Percentiles rank a stretch among this genome's conserved stretches.
Conservation (phyloP, 37 sponge, comb jelly and placozoan genomes). For the Spongilla lacustris region DNA sequence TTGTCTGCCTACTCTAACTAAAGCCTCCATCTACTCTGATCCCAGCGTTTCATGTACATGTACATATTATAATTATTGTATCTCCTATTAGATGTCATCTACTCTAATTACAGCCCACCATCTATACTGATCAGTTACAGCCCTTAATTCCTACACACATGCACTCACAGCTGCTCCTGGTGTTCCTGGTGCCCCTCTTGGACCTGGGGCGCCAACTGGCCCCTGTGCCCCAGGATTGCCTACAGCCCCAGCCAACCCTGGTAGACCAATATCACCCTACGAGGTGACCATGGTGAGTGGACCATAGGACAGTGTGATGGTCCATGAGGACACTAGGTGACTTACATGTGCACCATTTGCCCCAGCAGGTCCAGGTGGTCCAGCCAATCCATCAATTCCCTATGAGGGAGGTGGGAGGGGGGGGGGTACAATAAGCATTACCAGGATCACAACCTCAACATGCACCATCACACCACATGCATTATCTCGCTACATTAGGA, state of each 20-base stretch:
- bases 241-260: constrained; percentile 40
- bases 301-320: no score
- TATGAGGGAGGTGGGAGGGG: neutral
- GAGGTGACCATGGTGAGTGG: neutral
- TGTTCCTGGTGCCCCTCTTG: constrained; percentile 22
- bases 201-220: constrained; percentile 57
- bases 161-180: constrained; percentile 19
- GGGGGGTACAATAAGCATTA: no score
- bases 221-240: constrained; percentile 61
- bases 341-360: constrained; percentile 52
- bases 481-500: no score
- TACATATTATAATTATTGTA: no score
- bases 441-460: no score
- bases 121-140: no score
- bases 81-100: no score
- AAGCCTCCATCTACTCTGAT: no score
- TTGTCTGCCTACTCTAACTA: no score
- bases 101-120: neutral
- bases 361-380: constrained; percentile 51
- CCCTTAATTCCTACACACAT: neutral
- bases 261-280: constrained; percentile 46
- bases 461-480: no score
- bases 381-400: constrained; percentile 15
- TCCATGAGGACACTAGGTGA: neutral
- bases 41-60: no score